Conservation (phyloP, 2,113 vertebrate genomes). For the Apaloderma vittatum region DNA sequence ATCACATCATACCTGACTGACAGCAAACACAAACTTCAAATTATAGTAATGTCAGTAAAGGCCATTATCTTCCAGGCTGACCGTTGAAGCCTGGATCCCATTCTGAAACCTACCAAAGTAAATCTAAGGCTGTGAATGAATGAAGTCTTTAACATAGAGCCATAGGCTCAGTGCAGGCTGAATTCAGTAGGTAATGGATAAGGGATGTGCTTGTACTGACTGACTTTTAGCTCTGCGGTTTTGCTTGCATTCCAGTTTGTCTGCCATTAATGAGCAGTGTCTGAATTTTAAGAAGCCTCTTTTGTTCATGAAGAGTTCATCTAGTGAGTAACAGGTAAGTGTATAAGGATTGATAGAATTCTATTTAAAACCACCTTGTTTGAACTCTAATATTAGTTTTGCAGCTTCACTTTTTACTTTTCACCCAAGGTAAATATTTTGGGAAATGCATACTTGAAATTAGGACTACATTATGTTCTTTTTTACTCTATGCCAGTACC, state of each 20-base stretch:
- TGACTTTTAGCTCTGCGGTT: neutral
- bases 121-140: slow-evolving; percentile 35
- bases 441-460: slow-evolving; percentile 18
- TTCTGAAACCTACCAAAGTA: neutral
- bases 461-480: neutral
- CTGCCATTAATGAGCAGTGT: neutral
- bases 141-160: neutral
- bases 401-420: slow-evolving; percentile 18
- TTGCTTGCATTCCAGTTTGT: slow-evolving; percentile 47
- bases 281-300: slow-evolving; percentile 16
- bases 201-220: neutral
- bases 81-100: neutral
- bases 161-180: neutral
- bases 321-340: slow-evolving; percentile 11
- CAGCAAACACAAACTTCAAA: neutral
- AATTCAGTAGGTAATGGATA: neutral
- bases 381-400: slow-evolving; percentile 10
- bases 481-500: neutral
- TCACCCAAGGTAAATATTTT: neutral
- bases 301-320: neutral
- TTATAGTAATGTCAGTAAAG: neutral
- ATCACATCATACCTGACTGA: neutral
- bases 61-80: neutral
- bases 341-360: neutral
- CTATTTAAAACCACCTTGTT: neutral